Evolutionary conservation across 2,113 vertebrate species (phyloP), one percentile per base, ranked within the genome.

Genomic region (Notiomystis cincta): DNA sequence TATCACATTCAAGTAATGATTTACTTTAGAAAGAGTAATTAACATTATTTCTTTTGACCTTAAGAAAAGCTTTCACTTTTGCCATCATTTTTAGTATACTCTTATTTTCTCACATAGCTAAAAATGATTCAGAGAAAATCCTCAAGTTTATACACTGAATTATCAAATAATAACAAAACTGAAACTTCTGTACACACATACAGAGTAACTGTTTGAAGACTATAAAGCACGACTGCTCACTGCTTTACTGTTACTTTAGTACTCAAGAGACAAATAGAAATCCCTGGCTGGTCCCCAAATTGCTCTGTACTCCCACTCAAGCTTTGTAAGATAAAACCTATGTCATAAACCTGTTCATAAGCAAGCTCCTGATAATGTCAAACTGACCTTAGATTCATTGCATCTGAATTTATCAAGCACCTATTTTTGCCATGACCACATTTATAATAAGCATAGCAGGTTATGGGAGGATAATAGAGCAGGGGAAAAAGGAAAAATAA

Each of bases 111-210:
- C 60, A 60, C 17, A 57, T 15, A 81, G n/a, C 76, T 77, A 40
- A 86, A 90, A 86, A 87, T 20, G 9, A 77, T 81, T 70, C 71
- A 37, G 64, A 84, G 80, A 93, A 90, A 95, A 96, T 93, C 93
- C 88, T 90, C 48, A 51, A 54, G 85, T 88, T 91, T 96, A 92
- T 86, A 93, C 76, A 86, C 11, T 2, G 56, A 92, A 93, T 96
- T 88, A 94, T 80, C 56, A 75, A 66, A 71, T 83, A 89, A 83
- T 87, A 96, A 95, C 82, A 96, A 89, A 96, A 69, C 45, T 42
- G n/a, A 91, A 94, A 78, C 60, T 66, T 89, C 77, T 42, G 64
- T 89, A 93, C 64, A 90, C 78, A 79, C 30, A 40, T 11, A 65
- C 10, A 73, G 76, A 90, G 37, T 71, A 78, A 80, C 23, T 22